phyloP scores from a whole-genome alignment of 2,888 invertebrate species.

The Anagyrus pseudococci region DNA sequence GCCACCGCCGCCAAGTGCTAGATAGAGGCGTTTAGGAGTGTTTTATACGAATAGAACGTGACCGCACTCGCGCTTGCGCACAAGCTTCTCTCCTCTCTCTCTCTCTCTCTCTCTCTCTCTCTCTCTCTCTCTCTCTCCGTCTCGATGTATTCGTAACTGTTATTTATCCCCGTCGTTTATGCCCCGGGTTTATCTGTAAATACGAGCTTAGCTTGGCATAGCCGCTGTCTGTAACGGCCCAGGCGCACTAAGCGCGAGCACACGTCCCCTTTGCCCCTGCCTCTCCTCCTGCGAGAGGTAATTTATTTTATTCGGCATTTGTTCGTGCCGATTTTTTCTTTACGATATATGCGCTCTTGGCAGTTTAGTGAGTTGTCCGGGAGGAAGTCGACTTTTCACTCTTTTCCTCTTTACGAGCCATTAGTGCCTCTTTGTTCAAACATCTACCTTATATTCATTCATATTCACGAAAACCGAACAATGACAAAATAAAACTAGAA shows the following conservation, averaged over 20 bases:
- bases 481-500: too few species aligned
- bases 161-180: conserved; percentile 32
- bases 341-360: background rate
- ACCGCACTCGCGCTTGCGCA: background rate
- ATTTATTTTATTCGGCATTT: conserved; percentile 19
- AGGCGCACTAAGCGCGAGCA: background rate
- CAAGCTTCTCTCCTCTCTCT: background rate
- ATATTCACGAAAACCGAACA: too few species aligned
- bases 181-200: conserved; percentile 5
- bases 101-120: too few species aligned
- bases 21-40: conserved; percentile 22
- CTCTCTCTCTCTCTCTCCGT: too few species aligned
- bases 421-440: too few species aligned
- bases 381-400: too few species aligned
- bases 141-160: conserved; percentile 26
- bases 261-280: too few species aligned
- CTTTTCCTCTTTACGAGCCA: too few species aligned
- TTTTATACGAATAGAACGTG: conserved; percentile 33
- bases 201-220: background rate
- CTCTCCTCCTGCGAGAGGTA: background rate
- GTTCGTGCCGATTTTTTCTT: conserved; percentile 7
- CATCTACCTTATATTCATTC: too few species aligned
- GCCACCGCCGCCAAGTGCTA: background rate
- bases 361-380: too few species aligned
- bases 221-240: background rate